These are phyloP conservation scores for Stichodactyla mertensii DNA, from an alignment of 64 coral and sea anemone genomes.

Conservation along the genomic window DNA sequence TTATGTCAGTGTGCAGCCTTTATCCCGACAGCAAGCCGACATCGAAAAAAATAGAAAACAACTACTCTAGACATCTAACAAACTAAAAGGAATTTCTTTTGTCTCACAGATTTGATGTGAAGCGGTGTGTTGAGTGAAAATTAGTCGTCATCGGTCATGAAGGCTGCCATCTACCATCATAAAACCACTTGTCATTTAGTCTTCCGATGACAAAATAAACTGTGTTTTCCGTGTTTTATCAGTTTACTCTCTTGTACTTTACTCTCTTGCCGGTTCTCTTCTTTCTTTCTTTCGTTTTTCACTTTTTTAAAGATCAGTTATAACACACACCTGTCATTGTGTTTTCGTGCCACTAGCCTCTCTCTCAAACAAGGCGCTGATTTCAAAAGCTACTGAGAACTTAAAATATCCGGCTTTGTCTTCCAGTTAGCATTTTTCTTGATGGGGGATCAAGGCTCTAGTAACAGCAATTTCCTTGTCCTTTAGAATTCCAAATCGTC, in stretches of 20 bases:
- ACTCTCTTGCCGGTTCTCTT: background rate
- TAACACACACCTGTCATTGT: background rate
- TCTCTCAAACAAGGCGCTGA: background rate
- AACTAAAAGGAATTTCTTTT: background rate
- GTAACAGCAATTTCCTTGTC: background rate
- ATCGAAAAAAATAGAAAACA: background rate
- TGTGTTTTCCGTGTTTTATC: background rate
- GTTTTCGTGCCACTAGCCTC: background rate
- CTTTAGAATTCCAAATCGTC: background rate
- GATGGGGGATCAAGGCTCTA: background rate
- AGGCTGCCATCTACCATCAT: background rate
- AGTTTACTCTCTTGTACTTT: background rate
- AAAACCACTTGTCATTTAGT: background rate
- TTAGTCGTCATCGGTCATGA: background rate
- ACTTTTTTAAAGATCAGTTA: background rate
- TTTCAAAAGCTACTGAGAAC: background rate
- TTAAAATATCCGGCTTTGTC: slow-evolving; percentile 3
- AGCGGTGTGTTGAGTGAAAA: no score
- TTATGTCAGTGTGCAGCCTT: background rate
- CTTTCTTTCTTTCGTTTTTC: background rate
- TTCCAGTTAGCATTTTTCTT: background rate
- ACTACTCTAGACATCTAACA: background rate
- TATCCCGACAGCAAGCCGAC: background rate
- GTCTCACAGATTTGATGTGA: background rate
- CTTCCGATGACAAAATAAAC: background rate